These are phyloP conservation scores for Heliconius hewitsoni DNA, from an alignment of 1,140 invertebrate genomes.

Conservation along the genomic window DNA sequence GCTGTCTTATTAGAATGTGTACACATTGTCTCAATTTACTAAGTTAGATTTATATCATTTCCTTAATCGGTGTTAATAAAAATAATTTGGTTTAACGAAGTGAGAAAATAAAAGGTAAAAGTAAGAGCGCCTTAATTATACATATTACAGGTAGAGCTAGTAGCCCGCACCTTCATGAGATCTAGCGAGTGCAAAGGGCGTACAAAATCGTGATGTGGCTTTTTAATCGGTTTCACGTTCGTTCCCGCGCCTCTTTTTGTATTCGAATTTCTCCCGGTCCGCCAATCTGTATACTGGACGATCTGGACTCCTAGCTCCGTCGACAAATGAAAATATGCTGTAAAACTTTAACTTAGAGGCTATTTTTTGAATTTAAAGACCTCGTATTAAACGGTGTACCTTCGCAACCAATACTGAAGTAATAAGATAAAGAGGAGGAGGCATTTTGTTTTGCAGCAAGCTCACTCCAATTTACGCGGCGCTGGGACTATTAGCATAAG, in stretches of 20 bases:
- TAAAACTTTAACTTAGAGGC: conserved; percentile 49
- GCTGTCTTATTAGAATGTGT: conserved; percentile 38
- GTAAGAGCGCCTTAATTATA: conserved; percentile 64
- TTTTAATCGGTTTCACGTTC: conserved; percentile 81
- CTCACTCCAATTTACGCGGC: conserved; percentile 78
- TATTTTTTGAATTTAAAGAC: conserved; percentile 43
- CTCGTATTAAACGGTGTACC: conserved; percentile 45
- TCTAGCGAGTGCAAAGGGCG: conserved; percentile 80
- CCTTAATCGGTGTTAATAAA: conserved; percentile 17
- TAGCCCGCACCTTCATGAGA: conserved; percentile 60
- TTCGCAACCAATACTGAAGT: conserved; percentile 58
- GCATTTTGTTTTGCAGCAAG: conserved; percentile 75
- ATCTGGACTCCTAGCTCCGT: conserved; percentile 44
- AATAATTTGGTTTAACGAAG: conserved; percentile 29
- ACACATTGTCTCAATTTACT: conserved; percentile 23
- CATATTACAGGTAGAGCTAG: conserved; percentile 56
- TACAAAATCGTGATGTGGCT: conserved; percentile 81
- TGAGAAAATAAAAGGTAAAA: conserved; percentile 35
- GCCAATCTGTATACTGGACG: conserved; percentile 67
- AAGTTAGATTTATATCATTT: conserved; percentile 19
- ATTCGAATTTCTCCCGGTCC: conserved; percentile 74
- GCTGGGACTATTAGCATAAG: conserved; percentile 78
- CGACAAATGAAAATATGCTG: conserved; percentile 50
- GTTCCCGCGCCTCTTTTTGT: conserved; percentile 78
- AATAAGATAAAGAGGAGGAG: conserved; percentile 79